phyloP scores from a whole-genome alignment of 2,888 invertebrate genomes.

The Tolmerus cingulatus region DNA sequence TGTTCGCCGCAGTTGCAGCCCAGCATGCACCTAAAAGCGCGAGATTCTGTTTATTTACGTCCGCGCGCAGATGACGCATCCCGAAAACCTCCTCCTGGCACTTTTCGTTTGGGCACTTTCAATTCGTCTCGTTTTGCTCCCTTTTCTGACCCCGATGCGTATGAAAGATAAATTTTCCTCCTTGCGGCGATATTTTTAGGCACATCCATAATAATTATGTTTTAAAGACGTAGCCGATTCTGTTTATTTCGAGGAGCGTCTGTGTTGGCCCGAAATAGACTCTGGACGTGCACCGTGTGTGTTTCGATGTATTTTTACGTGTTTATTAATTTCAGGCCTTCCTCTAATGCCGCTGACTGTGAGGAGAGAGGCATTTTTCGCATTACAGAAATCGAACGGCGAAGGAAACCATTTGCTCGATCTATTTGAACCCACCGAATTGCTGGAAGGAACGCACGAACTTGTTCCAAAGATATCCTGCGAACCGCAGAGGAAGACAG shows the following conservation, averaged over 20 bases:
- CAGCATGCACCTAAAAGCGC: not conserved
- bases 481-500: not conserved
- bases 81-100: conserved; percentile 28
- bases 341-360: not conserved
- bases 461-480: not conserved
- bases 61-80: conserved; percentile 38
- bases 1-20: not conserved
- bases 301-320: conserved; percentile 30
- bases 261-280: conserved; percentile 34
- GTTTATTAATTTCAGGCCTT: conserved; percentile 35
- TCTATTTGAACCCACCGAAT: not conserved
- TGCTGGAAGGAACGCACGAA: not conserved
- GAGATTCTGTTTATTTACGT: conserved; percentile 19
- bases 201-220: conserved; percentile 44
- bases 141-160: conserved; percentile 39
- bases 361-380: not conserved
- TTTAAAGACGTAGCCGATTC: conserved; percentile 39
- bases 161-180: conserved; percentile 43
- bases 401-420: not conserved
- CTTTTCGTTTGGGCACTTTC: conserved; percentile 20
- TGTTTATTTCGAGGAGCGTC: conserved; percentile 38
- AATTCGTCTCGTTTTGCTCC: conserved; percentile 8
- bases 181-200: conserved; percentile 36
- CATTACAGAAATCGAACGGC: not conserved
- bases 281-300: conserved; percentile 26